phyloP scores from a whole-genome alignment of 2,113 vertebrate species.

The Eulacestoma nigropectus region DNA sequence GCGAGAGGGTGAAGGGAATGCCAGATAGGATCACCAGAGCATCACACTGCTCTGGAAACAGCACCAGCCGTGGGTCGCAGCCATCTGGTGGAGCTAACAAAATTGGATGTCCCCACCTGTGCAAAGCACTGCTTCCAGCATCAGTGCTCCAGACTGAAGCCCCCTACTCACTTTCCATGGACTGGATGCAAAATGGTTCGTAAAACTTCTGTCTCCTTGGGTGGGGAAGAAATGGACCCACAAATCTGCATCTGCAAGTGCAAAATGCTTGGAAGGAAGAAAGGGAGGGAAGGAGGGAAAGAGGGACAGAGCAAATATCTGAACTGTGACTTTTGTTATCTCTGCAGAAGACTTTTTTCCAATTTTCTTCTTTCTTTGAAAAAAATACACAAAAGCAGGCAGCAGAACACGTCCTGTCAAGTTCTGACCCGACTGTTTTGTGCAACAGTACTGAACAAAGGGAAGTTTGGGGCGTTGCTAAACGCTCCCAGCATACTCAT shows the following conservation, averaged over 20 bases:
- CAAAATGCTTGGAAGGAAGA: not conserved
- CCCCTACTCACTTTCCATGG: not conserved
- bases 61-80: rapidly evolving
- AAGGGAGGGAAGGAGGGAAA: not conserved
- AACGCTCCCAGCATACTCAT: not conserved
- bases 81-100: not conserved
- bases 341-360: not conserved
- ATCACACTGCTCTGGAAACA: not conserved
- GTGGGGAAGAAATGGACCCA: not conserved
- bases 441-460: not conserved
- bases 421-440: not conserved
- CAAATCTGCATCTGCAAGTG: not conserved
- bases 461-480: not conserved
- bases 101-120: not conserved
- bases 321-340: not conserved
- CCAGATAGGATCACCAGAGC: not conserved
- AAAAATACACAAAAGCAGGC: not conserved
- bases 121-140: not conserved
- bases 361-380: not conserved
- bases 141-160: not conserved
- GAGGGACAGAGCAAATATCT: not conserved
- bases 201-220: not conserved
- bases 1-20: rapidly evolving
- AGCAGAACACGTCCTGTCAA: not conserved
- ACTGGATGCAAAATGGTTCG: rapidly evolving